Evolutionary conservation across 2,113 vertebrate species (phyloP).

Genomic region (Anhinga anhinga): DNA sequence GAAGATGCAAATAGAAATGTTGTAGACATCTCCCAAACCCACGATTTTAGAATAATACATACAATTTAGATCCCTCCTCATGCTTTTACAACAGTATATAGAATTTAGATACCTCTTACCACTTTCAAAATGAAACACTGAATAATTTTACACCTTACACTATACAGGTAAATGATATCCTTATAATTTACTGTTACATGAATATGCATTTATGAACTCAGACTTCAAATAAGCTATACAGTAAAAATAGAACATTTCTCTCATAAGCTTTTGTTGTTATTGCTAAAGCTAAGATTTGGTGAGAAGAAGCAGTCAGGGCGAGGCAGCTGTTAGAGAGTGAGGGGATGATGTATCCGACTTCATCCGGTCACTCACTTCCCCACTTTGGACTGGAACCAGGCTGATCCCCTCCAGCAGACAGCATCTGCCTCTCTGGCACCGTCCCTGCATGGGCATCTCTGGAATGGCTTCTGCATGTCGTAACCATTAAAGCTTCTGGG

Average conservation of each 20-base stretch:
- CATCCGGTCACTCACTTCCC: neutral
- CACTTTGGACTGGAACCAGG: neutral
- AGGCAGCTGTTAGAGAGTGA: neutral
- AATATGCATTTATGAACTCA: neutral
- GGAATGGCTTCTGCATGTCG: neutral
- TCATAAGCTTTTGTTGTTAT: neutral
- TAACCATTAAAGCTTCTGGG: neutral
- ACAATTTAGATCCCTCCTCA: neutral
- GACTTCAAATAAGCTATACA: neutral
- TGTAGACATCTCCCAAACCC: neutral
- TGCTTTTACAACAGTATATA: neutral
- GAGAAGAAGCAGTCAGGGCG: neutral
- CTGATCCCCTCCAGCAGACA: neutral
- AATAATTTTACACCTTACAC: neutral
- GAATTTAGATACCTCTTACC: slow-evolving; percentile 18
- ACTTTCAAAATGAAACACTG: slow-evolving; percentile 2
- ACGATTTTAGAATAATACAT: neutral
- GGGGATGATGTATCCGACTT: too few relatives aligned
- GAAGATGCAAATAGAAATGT: neutral
- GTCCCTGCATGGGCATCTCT: neutral
- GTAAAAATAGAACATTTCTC: neutral
- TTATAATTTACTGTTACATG: neutral
- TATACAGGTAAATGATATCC: neutral
- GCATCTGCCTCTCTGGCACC: slow-evolving; percentile 56
- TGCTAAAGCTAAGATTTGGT: neutral